These are phyloP conservation scores for Eumerus sabulonum DNA, from an alignment of 2,888 invertebrate species.

Conservation along the genomic window DNA sequence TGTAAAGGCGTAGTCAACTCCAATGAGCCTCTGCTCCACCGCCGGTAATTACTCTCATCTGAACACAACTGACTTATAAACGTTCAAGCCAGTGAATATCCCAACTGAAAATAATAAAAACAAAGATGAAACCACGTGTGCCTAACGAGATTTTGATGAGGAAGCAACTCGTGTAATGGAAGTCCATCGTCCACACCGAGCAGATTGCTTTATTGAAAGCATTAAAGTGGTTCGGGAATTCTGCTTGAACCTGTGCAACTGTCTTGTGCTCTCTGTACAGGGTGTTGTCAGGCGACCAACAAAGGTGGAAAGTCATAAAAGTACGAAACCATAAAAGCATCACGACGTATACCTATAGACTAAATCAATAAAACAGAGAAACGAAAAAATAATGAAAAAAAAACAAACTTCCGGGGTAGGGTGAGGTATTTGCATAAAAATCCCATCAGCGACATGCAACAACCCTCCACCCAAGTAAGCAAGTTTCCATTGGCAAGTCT, in stretches of 20 bases:
- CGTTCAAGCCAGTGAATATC: slow-evolving; percentile 20
- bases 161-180: slow-evolving; percentile 14
- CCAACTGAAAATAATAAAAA: slow-evolving; percentile 33
- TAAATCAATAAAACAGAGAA: slow-evolving; percentile 62
- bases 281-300: too few relatives aligned
- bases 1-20: slow-evolving; percentile 20
- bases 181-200: too few relatives aligned
- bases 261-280: too few relatives aligned
- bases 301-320: too few relatives aligned
- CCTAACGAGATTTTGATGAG: slow-evolving; percentile 63
- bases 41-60: slow-evolving; percentile 38
- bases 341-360: neutral
- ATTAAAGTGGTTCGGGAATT: neutral
- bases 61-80: slow-evolving; percentile 49
- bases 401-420: slow-evolving; percentile 32
- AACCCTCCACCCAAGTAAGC: slow-evolving; percentile 20
- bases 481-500: neutral
- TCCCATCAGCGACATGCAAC: slow-evolving; percentile 62
- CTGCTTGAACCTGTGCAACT: neutral
- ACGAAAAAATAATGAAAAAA: slow-evolving; percentile 47
- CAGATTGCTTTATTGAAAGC: neutral
- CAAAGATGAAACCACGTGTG: slow-evolving; percentile 7
- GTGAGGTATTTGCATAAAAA: slow-evolving; percentile 58
- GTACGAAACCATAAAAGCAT: too few relatives aligned
- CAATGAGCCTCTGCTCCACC: slow-evolving; percentile 36